Conservation (phyloP, 53 echinoderm and acorn worm species). For the Holothuria leucospilota region DNA sequence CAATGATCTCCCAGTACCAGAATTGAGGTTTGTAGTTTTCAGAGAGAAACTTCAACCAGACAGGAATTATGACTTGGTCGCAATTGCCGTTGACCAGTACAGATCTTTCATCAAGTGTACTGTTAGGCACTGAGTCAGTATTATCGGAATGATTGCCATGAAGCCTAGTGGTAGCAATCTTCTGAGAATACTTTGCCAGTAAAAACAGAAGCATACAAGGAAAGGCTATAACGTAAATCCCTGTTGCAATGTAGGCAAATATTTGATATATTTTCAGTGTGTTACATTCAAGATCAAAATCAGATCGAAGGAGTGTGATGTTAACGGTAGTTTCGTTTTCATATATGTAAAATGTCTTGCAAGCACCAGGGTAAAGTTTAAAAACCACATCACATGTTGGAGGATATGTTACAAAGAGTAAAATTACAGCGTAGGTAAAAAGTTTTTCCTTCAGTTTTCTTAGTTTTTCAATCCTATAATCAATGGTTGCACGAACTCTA, state of each 20-base stretch:
- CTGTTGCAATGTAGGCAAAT: constrained; percentile 19
- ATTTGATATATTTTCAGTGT: neutral
- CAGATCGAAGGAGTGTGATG: constrained; percentile 26
- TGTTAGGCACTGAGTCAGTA: too few species aligned
- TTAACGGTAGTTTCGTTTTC: neutral
- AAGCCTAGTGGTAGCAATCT: too few species aligned
- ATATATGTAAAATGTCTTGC: constrained; percentile 1
- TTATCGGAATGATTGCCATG: too few species aligned
- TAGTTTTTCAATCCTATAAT: neutral
- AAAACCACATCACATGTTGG: constrained; percentile 24
- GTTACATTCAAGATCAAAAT: constrained; percentile 6
- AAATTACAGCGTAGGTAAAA: neutral
- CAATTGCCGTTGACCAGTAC: too few species aligned
- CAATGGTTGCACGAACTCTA: neutral
- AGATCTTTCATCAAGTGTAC: too few species aligned
- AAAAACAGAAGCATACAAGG: neutral
- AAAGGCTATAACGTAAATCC: neutral
- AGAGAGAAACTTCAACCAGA: too few species aligned
- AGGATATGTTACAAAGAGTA: constrained; percentile 26
- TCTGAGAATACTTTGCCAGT: neutral
- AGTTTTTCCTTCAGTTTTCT: neutral
- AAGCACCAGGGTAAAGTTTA: constrained; percentile 15
- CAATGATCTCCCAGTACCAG: too few species aligned
- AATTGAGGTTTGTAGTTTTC: too few species aligned
- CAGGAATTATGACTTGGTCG: too few species aligned